Percentiles rank a stretch among this genome's conserved stretches.
phyloP scores from a whole-genome alignment of 2,888 invertebrate species.

The Notodonta dromedarius region DNA sequence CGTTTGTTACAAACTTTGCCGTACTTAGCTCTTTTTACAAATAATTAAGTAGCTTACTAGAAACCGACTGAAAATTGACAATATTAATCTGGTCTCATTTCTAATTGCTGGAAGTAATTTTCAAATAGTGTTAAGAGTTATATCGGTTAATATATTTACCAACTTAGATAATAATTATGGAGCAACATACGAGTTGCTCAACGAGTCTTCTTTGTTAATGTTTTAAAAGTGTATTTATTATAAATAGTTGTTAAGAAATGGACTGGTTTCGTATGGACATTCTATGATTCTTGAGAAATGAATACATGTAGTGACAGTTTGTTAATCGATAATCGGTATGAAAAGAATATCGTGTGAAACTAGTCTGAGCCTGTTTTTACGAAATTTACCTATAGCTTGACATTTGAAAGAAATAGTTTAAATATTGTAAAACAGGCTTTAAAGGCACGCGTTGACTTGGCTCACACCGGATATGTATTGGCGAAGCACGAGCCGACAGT shows the following conservation, averaged over 20 bases:
- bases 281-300: slow-evolving; percentile 12
- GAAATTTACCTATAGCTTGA: no score
- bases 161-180: slow-evolving; percentile 24
- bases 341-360: slow-evolving; percentile 4
- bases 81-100: slow-evolving; percentile 75
- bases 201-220: slow-evolving; percentile 59
- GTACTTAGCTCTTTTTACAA: slow-evolving; percentile 65
- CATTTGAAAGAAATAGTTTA: neutral
- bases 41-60: slow-evolving; percentile 59
- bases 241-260: slow-evolving; percentile 2
- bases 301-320: slow-evolving; percentile 13
- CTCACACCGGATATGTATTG: no score
- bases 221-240: slow-evolving; percentile 59
- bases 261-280: slow-evolving; percentile 17
- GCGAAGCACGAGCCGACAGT: no score
- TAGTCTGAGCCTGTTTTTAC: slow-evolving; percentile 6
- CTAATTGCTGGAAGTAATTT: slow-evolving; percentile 57
- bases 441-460: no score
- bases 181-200: slow-evolving; percentile 43
- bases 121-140: slow-evolving; percentile 49
- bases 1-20: slow-evolving; percentile 49
- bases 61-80: slow-evolving; percentile 78
- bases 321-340: neutral
- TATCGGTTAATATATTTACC: slow-evolving; percentile 40
- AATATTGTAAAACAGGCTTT: neutral